These are phyloP conservation scores for Brachypterus glaber DNA, from an alignment of 2,888 invertebrate genomes.

Conservation along the genomic window DNA sequence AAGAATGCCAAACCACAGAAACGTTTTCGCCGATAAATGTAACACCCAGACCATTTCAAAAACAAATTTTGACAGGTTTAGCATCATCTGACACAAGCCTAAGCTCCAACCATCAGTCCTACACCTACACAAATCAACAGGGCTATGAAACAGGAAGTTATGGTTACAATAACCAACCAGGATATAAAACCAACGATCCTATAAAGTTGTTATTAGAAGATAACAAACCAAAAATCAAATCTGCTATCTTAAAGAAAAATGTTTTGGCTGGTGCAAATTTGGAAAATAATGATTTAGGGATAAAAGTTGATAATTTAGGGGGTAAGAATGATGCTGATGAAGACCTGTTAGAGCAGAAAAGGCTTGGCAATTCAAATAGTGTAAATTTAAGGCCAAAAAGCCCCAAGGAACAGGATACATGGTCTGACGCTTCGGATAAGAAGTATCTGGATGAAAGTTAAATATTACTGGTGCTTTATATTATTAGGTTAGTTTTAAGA, in stretches of 20 bases:
- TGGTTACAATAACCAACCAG: constrained; percentile 56
- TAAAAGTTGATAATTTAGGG: too few species aligned
- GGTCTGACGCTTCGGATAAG: too few species aligned
- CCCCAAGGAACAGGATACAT: too few species aligned
- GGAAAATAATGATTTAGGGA: too few species aligned
- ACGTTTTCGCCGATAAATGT: constrained; percentile 29
- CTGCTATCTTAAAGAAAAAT: constrained; percentile 55
- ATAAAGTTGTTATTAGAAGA: constrained; percentile 34
- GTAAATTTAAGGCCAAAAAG: too few species aligned
- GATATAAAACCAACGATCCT: constrained; percentile 43
- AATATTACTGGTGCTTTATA: too few species aligned
- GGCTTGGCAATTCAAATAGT: constrained; percentile 45
- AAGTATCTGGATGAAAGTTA: too few species aligned
- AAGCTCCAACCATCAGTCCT: constrained; percentile 62
- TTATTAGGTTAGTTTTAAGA: too few species aligned
- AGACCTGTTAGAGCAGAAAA: constrained; percentile 42
- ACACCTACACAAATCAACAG: constrained; percentile 71
- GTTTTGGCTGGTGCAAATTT: too few species aligned
- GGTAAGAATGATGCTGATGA: constrained; percentile 12
- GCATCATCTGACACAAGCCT: constrained; percentile 68
- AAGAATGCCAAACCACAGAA: constrained; percentile 33
- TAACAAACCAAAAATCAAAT: constrained; percentile 59
- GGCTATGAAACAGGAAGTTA: constrained; percentile 66
- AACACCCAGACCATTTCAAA: constrained; percentile 38
- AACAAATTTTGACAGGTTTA: constrained; percentile 31